Base-by-base conservation (phyloP, 2,797 vertebrate genomes). In the Cryptoblepharus egeriae region DNA sequence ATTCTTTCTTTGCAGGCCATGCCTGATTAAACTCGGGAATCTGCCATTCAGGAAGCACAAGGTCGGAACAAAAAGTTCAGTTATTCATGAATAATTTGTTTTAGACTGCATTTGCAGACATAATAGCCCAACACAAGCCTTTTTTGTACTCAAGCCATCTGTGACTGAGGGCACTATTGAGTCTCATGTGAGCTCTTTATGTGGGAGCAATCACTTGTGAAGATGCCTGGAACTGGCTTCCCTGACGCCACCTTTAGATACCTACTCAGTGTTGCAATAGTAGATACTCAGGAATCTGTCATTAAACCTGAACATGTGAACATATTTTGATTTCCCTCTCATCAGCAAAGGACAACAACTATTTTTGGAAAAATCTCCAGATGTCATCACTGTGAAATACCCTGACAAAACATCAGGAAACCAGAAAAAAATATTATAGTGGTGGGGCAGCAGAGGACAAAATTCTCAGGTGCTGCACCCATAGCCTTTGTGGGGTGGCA, bases 81-180 rank as follows among this genome's bases (percentile, higher is more conserved):
- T 88, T 87, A 70, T 52, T 91, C 82, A 88, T 77, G 37, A 93
- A 91, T 88, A 86, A 90, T 81, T 87, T 87, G 67, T 18, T 90
- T 88, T 84, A 90, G 77, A 85, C 69, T 30, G 55, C 65, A 64
- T 77, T 82, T 7, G n/a, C 77, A 75, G 91, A 87, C 78, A 89
- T 89, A 92, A 90, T 35, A 12, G 61, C 70, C 90, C 22, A 61
- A 76, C 76, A 82, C 49, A 83, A 87, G 39, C 8, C 45, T 70
- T 84, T 89, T 89, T 82, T 84, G 28, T 92, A 58, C 75, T 82
- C 84, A 88, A 81, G 70, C 58, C 87, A 77, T 86, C 79, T 90
- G 73, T 87, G 85, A 75, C 72, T 82, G 81, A 55, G 55, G 37
- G 58, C 76, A 87, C 73, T 85, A 88, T 82, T 85, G 83, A 28